Evolutionary conservation across 2,888 invertebrate genomes (phyloP), one percentile per base, ranked within the genome.

Genomic region (Chrysodeixis includens): DNA sequence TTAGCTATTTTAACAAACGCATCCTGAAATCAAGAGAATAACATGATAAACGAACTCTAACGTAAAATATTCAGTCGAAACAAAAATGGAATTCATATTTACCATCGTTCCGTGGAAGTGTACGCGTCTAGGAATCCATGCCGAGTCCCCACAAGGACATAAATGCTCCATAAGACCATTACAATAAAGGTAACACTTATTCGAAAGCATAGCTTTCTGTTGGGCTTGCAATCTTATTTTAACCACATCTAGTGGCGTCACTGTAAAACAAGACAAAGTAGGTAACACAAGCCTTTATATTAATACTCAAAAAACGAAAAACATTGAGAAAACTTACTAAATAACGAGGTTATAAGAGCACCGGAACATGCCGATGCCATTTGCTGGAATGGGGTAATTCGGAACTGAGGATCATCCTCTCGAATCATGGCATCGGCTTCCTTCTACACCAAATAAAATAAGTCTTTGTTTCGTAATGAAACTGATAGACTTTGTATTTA

Each of bases 111-210:
- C 98, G 83, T 96, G 97, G 84, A 99, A 98, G 84, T 98, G 97
- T 64, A 96, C 95, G 79, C 96, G 95, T 78, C 93, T 92, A 44
- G 95, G 96, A 81, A 96, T 96, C 97, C 97, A 97, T 60, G 94
- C 91, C n/a, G 93, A 86, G 76, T 90, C 88, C 18, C 96, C 96
- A 91, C 99, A 99, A 14, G 97, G 97, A 89, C 99, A 99, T 44
- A 99, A 92, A 89, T 99, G 99, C 92, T 99, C 99, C 99, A 99
- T 99, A 12, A 99, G 95, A 0, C 99, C 99, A 96, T 99, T 99
- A 89, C 99, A 99, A 91, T 99, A 99, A 8, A 99, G 93, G 89
- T 98, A 99, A 91, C 99, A 99, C 91, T 97, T 98, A 78, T 98
- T 97, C 9, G 97, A 97, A 6, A 97, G 92, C 79, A 97, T 89